Base-by-base conservation (phyloP, 1,140 invertebrate species). In the Halictus rubicundus region DNA sequence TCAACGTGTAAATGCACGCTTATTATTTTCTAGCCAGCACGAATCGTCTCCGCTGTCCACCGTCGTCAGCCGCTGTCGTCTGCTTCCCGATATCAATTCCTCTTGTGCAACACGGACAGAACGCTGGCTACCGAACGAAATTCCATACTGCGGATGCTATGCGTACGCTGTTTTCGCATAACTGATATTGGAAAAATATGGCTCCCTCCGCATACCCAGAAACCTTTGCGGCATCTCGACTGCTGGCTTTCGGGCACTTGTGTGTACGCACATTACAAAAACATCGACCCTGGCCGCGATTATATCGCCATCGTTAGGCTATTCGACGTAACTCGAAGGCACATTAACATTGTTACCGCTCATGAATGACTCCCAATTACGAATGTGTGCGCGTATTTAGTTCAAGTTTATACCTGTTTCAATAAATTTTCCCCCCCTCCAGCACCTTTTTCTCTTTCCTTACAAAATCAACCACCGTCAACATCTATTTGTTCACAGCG, bases 181-280 rank as follows among this genome's bases (percentile, higher is more conserved):
- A 92, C 90, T 90, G 90, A 90, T 90, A 90, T 88, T 88, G 89
- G 86, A 89, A 89, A 91, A 92, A 90, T 90, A 91, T 91, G 89
- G 91, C 91, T 92, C 89, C 91, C 90, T 91, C 91, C 90, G 88
- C 88, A 91, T 91, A 90, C 90, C 91, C 90, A 89, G 88, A 91
- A 91, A 90, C 87, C 89, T 89, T 89, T 88, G 89, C 89, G 89
- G 83, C 89, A 89, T 89, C 88, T 87, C 89, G 82, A 84, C 86
- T 82, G 60, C 86, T 82, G 83, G 63, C 82, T 82, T 82, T 86
- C 88, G 82, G 68, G 68, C 84, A 83, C 88, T 90, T 75, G 74
- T 76, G 74, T 76, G 23, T 72, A 85, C 78, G 74, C 61, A 83
- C 83, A 66, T 88, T 79, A 79, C 78, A 81, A 88, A 88, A 88